Conservation (phyloP, 2,888 invertebrate species). For the Rhagonycha fulva region DNA sequence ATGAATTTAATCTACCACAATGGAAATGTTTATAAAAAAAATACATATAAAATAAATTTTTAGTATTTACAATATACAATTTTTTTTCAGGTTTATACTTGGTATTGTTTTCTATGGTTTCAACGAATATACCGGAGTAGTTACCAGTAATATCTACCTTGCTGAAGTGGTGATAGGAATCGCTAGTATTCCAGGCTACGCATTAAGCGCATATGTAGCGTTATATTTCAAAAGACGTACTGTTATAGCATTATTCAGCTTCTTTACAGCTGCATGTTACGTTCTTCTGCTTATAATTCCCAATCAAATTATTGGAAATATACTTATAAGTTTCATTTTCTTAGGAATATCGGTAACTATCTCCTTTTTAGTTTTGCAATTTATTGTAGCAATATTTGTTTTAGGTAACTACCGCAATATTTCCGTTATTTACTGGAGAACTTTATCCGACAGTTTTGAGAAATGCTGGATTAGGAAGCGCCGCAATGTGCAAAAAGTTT, state of each 20-base stretch:
- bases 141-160: slow-evolving; percentile 60
- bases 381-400: background rate
- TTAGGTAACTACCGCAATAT: slow-evolving; percentile 61
- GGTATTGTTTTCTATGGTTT: slow-evolving; percentile 64
- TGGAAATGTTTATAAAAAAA: slow-evolving; percentile 10
- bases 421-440: slow-evolving; percentile 78
- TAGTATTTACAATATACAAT: no score
- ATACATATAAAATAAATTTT: no score
- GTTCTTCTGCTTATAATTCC: slow-evolving; percentile 53
- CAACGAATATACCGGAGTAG: slow-evolving; percentile 61
- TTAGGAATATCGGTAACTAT: slow-evolving; percentile 66
- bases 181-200: slow-evolving; percentile 59
- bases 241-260: slow-evolving; percentile 57
- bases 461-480: slow-evolving; percentile 75
- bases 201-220: slow-evolving; percentile 59
- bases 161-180: slow-evolving; percentile 60
- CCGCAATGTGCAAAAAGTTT: slow-evolving; percentile 74
- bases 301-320: slow-evolving; percentile 60
- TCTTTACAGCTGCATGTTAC: slow-evolving; percentile 57
- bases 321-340: slow-evolving; percentile 67
- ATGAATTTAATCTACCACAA: no score
- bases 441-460: slow-evolving; percentile 77
- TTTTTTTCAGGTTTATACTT: slow-evolving; percentile 59
- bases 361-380: background rate
- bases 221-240: slow-evolving; percentile 58